Evolutionary conservation across 2,113 vertebrate species (phyloP), one percentile per base, ranked within the genome.

Genomic region (Ageneiosus marmoratus): DNA sequence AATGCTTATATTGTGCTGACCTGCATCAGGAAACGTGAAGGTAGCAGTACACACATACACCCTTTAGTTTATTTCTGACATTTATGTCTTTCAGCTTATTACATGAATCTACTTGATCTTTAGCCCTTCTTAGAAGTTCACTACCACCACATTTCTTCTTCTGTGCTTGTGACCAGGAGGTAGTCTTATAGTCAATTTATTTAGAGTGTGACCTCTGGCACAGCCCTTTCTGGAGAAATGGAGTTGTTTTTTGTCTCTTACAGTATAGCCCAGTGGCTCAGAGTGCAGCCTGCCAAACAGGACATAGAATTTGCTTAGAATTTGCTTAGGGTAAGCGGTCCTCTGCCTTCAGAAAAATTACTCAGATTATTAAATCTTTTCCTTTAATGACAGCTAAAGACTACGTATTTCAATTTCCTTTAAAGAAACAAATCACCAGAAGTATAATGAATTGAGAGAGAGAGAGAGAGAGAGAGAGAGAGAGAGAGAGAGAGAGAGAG

Each of bases 281-380:
- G 82, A 89, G 86, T 89, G 79, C 79, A 89, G 88, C 87, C 81
- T 84, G 86, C 86, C 72, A 84, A 84, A 82, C 77, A 77, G 79
- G 79, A 84, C 72, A 65, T 78, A 75, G n/a, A n/a, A n/a, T n/a
- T n/a, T n/a, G n/a, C n/a, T n/a, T 48, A 81, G 60, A 50, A 80
- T 69, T 82, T 41, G 72, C 76, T 76, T 69, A 78, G 63, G 50
- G 55, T 67, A 84, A 81, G 65, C 46, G 34, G 75, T 79, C 67
- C 58, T 77, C 74, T 82, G 77, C 67, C 58, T 84, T 70, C 4
- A 50, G 75, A 86, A 75, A 5, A 41, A 41, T 41, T 77, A 65
- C 83, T 75, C 63, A 56, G 41, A 81, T 29, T 22, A 60, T 79
- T 60, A 16, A 48, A 4, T 22, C 15, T 60, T 86, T 41, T 27